A percentile compares a stretch with the other conserved stretches of the same genome.
These are phyloP conservation scores for Drosophila paranaensis DNA, from an alignment of 2,888 invertebrate genomes.

Conservation along the genomic window DNA sequence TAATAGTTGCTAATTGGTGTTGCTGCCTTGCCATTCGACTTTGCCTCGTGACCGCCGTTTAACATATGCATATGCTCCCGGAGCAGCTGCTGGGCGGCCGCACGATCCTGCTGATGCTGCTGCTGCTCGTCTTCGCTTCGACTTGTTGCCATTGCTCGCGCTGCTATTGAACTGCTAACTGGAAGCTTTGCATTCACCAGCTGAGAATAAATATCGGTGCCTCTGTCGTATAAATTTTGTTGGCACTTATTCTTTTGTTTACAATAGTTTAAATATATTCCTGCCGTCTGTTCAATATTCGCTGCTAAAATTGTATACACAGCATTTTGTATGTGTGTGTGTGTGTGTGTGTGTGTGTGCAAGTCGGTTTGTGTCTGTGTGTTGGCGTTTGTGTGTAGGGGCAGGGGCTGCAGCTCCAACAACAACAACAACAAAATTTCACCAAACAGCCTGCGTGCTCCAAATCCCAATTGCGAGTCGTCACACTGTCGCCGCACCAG, in stretches of 20 bases:
- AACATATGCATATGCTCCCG: constrained; percentile 42
- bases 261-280: constrained; percentile 71
- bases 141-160: constrained; percentile 69
- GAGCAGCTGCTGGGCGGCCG: constrained; percentile 19
- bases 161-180: constrained; percentile 40
- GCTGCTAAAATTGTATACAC: constrained; percentile 75
- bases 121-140: constrained; percentile 38
- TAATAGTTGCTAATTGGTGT: constrained; percentile 23
- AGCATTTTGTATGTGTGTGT: constrained; percentile 59
- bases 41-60: constrained; percentile 49
- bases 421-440: constrained; percentile 52
- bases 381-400: constrained; percentile 13
- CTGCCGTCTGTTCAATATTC: constrained; percentile 48
- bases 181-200: constrained; percentile 53
- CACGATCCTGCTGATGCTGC: constrained; percentile 32
- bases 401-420: constrained; percentile 43
- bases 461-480: constrained; percentile 42
- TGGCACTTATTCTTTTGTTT: constrained; percentile 62
- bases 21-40: constrained; percentile 48
- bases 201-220: constrained; percentile 28
- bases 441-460: constrained; percentile 62
- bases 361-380: constrained; percentile 8
- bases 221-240: constrained; percentile 48
- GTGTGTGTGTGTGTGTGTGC: constrained; percentile 18
- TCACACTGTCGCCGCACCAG: constrained; percentile 36